These are phyloP conservation scores for Trimorus sp. DNA, from an alignment of 2,888 invertebrate species.

Conservation along the genomic window DNA sequence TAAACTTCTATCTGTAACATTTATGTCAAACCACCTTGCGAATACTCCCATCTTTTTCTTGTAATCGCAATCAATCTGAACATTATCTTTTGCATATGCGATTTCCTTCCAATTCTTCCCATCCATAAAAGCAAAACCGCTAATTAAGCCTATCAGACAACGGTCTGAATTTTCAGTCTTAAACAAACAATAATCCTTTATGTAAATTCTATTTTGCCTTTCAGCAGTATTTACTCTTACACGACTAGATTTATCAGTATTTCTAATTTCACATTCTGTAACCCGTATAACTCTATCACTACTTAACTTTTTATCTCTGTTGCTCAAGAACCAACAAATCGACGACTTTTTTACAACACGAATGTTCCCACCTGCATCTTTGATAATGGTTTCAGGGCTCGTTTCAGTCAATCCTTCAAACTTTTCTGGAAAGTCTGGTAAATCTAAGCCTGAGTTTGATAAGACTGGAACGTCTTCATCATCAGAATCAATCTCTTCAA, in stretches of 20 bases:
- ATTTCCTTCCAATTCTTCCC: conserved; percentile 45
- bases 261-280: not conserved
- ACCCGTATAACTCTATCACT: conserved; percentile 13
- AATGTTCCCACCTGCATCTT: conserved; percentile 4
- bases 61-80: conserved; percentile 1
- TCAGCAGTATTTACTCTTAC: not conserved
- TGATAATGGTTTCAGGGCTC: not conserved
- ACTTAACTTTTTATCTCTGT: conserved; percentile 9
- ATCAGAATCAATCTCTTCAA: conserved; percentile 3
- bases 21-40: conserved; percentile 9
- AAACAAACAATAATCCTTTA: conserved; percentile 61
- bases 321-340: conserved; percentile 16
- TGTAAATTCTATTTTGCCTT: conserved; percentile 29
- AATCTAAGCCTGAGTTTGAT: not conserved
- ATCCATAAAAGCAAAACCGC: conserved; percentile 29
- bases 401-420: not conserved
- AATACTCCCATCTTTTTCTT: conserved; percentile 11
- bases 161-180: conserved; percentile 14
- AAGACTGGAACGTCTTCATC: conserved; percentile 1
- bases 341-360: conserved; percentile 1
- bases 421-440: not conserved
- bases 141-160: too few relatives aligned
- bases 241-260: not conserved
- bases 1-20: conserved; percentile 14
- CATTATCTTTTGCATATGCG: conserved; percentile 18